Conservation (phyloP, 2,888 invertebrate species). For the Nycteola revayana region DNA sequence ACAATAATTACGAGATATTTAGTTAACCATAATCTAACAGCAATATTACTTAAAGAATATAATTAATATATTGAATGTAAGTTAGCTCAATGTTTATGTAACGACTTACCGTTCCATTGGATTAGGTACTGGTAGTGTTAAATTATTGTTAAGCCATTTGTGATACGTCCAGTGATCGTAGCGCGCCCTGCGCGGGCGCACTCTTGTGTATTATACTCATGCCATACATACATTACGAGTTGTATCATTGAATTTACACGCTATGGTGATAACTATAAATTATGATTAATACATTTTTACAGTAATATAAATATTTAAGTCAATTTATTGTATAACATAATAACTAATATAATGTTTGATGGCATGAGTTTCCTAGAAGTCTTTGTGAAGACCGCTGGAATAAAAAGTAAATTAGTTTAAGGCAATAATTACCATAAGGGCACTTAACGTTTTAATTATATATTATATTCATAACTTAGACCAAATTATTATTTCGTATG, state of each 20-base stretch:
- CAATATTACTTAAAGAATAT: slow-evolving; percentile 77
- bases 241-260: slow-evolving; percentile 25
- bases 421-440: slow-evolving; percentile 76
- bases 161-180: slow-evolving; percentile 77
- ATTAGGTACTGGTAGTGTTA: slow-evolving; percentile 75
- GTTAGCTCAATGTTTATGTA: slow-evolving; percentile 79
- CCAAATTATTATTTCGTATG: slow-evolving; percentile 80
- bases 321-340: slow-evolving; percentile 20
- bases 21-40: slow-evolving; percentile 76
- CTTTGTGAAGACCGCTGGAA: slow-evolving; percentile 59
- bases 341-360: slow-evolving; percentile 13
- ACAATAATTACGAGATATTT: slow-evolving; percentile 61
- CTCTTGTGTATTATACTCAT: slow-evolving; percentile 35
- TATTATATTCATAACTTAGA: slow-evolving; percentile 78
- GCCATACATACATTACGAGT: slow-evolving; percentile 32
- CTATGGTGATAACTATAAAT: slow-evolving; percentile 29
- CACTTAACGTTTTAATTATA: slow-evolving; percentile 67
- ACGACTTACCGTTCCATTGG: slow-evolving; percentile 78
- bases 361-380: slow-evolving; percentile 44
- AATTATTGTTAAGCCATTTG: slow-evolving; percentile 70
- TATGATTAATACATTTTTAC: slow-evolving; percentile 22
- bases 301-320: slow-evolving; percentile 22
- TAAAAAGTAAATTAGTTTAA: slow-evolving; percentile 65
- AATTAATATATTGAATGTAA: slow-evolving; percentile 76
- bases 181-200: slow-evolving; percentile 11